A percentile compares a stretch with the other conserved stretches of the same genome.
Evolutionary conservation across 2,113 vertebrate species (phyloP).

Genomic region (Peromyscus californicus): DNA sequence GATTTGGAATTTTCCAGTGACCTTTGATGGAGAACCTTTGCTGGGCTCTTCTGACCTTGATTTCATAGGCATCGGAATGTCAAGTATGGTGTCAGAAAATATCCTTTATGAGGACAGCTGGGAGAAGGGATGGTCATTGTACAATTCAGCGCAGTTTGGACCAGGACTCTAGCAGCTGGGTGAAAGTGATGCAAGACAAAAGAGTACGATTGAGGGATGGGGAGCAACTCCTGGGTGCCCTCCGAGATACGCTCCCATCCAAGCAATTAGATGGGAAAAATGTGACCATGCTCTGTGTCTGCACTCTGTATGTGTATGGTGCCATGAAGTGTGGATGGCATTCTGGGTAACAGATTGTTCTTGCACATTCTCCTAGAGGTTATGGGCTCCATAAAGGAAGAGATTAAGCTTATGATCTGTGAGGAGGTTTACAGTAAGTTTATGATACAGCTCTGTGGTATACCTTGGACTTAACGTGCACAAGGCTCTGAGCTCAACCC

Average conservation of each 20-base stretch:
- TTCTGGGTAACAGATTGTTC: too few relatives aligned
- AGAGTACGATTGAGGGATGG: too few relatives aligned
- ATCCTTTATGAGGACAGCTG: not conserved
- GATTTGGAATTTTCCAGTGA: not conserved
- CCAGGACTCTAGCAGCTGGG: not conserved
- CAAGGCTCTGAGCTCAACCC: not conserved
- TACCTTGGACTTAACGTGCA: not conserved
- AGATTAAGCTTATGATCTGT: not conserved
- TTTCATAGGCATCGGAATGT: not conserved
- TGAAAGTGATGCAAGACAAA: not conserved
- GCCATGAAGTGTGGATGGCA: not conserved
- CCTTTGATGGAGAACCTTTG: not conserved
- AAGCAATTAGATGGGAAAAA: not conserved
- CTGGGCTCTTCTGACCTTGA: not conserved
- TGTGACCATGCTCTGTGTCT: not conserved
- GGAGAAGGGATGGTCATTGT: not conserved
- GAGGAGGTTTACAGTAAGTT: not conserved
- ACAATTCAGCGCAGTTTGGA: not conserved
- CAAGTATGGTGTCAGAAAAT: too few relatives aligned
- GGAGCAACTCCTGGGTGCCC: not conserved
- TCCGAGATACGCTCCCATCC: not conserved
- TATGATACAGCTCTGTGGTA: not conserved
- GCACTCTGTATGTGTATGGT: not conserved
- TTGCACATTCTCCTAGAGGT: not conserved
- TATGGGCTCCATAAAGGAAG: not conserved